These are phyloP conservation scores for Lathronympha strigana DNA, from an alignment of 2,888 invertebrate species.

Conservation along the genomic window DNA sequence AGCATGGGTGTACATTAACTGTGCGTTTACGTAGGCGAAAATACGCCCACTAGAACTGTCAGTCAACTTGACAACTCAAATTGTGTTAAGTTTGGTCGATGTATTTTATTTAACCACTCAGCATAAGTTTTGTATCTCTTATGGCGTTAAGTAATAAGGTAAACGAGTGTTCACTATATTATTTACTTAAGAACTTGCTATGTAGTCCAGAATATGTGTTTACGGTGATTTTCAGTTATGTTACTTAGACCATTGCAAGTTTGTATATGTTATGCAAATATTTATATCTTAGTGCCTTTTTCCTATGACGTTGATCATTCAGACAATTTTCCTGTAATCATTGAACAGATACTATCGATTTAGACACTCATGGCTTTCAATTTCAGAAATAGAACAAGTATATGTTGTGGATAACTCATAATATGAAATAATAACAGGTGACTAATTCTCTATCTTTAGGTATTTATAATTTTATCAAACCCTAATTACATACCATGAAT, in stretches of 20 bases:
- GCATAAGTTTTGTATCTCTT: constrained; percentile 19
- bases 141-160: constrained; percentile 33
- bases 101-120: constrained; percentile 24
- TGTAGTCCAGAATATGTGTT: neutral
- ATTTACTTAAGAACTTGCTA: neutral
- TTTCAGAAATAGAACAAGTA: neutral
- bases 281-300: constrained; percentile 24
- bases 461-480: neutral
- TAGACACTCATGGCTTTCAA: neutral
- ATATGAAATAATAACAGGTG: no score
- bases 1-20: neutral
- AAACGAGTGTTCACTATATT: constrained; percentile 16
- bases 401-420: neutral
- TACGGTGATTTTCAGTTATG: neutral
- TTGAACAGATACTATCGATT: neutral
- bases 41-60: constrained; percentile 40
- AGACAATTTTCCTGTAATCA: constrained; percentile 6
- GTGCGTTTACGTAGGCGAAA: constrained; percentile 27
- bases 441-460: neutral
- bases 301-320: constrained; percentile 2
- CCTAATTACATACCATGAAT: no score
- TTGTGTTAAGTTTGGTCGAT: constrained; percentile 33
- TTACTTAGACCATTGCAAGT: constrained; percentile 15
- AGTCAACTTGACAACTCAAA: constrained; percentile 27
- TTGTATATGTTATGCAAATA: constrained; percentile 39